Evolutionary conservation across 1,140 invertebrate species (phyloP).

Genomic region (Odontomachus brunneus): DNA sequence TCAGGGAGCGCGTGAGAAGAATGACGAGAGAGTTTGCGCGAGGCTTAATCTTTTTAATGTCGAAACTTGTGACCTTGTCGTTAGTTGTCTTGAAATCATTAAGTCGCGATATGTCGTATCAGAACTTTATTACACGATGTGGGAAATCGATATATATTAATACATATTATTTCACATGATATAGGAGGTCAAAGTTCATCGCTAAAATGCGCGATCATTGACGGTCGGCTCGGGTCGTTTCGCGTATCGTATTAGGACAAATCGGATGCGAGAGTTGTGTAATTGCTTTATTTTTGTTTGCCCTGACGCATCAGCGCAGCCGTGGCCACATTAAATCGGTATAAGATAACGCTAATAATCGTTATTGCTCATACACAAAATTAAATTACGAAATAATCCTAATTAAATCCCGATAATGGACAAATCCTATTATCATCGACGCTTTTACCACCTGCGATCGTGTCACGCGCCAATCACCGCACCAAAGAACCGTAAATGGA

Average conservation of each 20-base stretch:
- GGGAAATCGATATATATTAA: not conserved
- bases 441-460: not conserved
- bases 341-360: conserved; percentile 21
- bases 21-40: conserved; percentile 63
- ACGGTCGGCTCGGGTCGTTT: too few species aligned
- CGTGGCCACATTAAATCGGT: not conserved
- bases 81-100: conserved; percentile 42
- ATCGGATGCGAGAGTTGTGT: not conserved
- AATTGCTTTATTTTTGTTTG: not conserved
- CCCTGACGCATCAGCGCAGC: not conserved
- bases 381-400: conserved; percentile 3
- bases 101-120: conserved; percentile 27
- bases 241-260: not conserved
- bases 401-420: not conserved
- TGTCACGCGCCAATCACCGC: not conserved
- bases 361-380: not conserved
- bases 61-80: conserved; percentile 30
- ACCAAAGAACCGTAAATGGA: not conserved
- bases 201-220: too few species aligned
- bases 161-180: not conserved
- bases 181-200: too few species aligned
- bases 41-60: conserved; percentile 60
- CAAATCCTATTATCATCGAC: conserved; percentile 3
- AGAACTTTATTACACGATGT: not conserved
- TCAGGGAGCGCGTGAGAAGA: conserved; percentile 66